A percentile compares a stretch with the other conserved stretches of the same genome.
phyloP scores from a whole-genome alignment of 2,113 vertebrate species.

The Jaculus jaculus region DNA sequence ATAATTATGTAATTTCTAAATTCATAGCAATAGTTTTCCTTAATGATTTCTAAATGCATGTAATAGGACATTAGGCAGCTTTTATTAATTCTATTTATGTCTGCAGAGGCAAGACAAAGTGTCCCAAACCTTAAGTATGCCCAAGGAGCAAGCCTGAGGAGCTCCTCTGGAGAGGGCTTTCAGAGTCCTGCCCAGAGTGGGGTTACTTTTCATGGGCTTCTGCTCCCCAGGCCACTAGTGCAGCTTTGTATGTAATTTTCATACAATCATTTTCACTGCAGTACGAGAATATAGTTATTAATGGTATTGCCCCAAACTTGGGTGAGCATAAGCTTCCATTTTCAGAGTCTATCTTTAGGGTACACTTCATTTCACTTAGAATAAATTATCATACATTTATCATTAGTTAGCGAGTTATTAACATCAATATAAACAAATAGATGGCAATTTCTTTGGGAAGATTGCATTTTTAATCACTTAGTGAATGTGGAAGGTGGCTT shows the following conservation, averaged over 20 bases:
- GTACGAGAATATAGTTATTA: background rate
- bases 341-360: constrained; percentile 60
- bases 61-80: background rate
- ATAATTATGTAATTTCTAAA: constrained; percentile 59
- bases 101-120: background rate
- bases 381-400: constrained; percentile 80
- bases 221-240: background rate
- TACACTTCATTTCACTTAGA: constrained; percentile 71
- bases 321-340: constrained; percentile 56
- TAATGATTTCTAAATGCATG: constrained; percentile 60
- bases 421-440: constrained; percentile 78
- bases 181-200: background rate
- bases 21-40: constrained; percentile 35
- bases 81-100: constrained; percentile 57
- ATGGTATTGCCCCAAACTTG: constrained; percentile 25
- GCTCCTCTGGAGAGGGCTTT: background rate
- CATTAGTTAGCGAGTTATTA: constrained; percentile 76
- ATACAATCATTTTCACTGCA: background rate
- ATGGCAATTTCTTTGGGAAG: constrained; percentile 46
- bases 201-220: background rate
- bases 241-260: constrained; percentile 39
- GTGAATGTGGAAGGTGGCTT: constrained; percentile 5
- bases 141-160: background rate
- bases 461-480: constrained; percentile 65
- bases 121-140: background rate